A percentile compares a stretch with the other conserved stretches of the same genome.
These are phyloP conservation scores for Loris lydekkerianus DNA, from an alignment of 2,797 vertebrate genomes.

Conservation along the genomic window DNA sequence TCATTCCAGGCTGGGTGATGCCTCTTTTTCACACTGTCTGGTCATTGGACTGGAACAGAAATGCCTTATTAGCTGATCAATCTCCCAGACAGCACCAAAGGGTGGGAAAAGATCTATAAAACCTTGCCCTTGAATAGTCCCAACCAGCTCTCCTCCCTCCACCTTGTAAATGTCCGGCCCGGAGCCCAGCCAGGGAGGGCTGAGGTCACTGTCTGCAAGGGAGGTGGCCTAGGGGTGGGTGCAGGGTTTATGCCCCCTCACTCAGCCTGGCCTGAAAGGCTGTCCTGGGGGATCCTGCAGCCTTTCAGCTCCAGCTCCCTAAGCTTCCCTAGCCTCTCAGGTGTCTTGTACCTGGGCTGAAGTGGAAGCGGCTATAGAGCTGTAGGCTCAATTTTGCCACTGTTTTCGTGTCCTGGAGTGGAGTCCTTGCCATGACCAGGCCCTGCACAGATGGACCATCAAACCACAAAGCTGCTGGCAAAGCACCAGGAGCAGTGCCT, in stretches of 20 bases:
- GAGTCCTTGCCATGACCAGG: background rate
- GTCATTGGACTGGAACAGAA: slow-evolving; percentile 34
- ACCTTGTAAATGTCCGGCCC: slow-evolving; percentile 30
- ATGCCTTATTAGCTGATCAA: background rate
- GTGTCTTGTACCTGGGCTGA: fast-evolving
- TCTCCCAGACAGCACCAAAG: slow-evolving; percentile 51
- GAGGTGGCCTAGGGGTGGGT: background rate
- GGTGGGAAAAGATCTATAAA: slow-evolving; percentile 69
- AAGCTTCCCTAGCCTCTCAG: background rate
- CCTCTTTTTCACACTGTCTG: background rate
- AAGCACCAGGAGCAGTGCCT: background rate
- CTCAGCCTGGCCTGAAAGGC: background rate
- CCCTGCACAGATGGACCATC: too few species aligned
- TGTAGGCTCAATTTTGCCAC: background rate
- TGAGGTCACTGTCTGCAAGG: background rate
- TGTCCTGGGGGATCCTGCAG: background rate
- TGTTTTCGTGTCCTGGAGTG: fast-evolving
- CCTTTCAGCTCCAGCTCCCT: background rate
- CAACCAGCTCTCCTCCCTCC: background rate
- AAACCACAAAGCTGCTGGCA: background rate
- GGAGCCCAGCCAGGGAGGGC: background rate
- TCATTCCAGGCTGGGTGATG: background rate
- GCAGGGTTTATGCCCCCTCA: background rate
- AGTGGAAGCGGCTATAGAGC: background rate
- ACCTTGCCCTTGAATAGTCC: background rate